Evolutionary conservation across 23 tunicate genomes (phyloP).

Genomic region (Halocynthia aurantium): DNA sequence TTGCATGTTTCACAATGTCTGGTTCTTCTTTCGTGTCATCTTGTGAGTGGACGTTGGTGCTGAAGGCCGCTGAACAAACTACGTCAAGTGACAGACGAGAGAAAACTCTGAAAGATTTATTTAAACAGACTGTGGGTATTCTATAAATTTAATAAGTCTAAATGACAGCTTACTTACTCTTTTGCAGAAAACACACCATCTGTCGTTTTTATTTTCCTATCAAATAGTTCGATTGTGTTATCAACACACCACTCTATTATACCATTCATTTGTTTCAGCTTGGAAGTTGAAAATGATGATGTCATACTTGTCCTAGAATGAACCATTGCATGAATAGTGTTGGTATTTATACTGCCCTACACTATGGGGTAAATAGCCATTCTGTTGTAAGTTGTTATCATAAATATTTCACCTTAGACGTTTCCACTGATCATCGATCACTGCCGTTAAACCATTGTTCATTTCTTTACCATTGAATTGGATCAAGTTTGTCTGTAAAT

Average conservation of each 20-base stretch:
- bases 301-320: too few relatives aligned
- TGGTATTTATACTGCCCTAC: background rate
- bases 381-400: background rate
- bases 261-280: conserved; percentile 17
- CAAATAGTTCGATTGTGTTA: background rate
- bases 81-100: conserved; percentile 54
- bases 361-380: background rate
- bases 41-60: conserved; percentile 55
- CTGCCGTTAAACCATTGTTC: conserved; percentile 32
- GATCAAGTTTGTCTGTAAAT: too few relatives aligned
- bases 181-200: conserved; percentile 49
- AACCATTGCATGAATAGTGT: too few relatives aligned
- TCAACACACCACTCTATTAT: too few relatives aligned
- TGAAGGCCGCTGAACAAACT: conserved; percentile 79
- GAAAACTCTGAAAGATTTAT: conserved; percentile 29
- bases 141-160: too few relatives aligned
- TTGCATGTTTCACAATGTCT: conserved; percentile 18
- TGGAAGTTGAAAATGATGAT: too few relatives aligned
- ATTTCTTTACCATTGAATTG: conserved; percentile 48
- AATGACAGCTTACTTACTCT: conserved; percentile 33
- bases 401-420: conserved; percentile 28
- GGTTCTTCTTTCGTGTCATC: conserved; percentile 15
- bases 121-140: too few relatives aligned
- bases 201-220: conserved; percentile 12
- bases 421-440: conserved; percentile 65